These are phyloP conservation scores for Glaucomys volans DNA, from an alignment of 2,113 vertebrate species.

Conservation along the genomic window DNA sequence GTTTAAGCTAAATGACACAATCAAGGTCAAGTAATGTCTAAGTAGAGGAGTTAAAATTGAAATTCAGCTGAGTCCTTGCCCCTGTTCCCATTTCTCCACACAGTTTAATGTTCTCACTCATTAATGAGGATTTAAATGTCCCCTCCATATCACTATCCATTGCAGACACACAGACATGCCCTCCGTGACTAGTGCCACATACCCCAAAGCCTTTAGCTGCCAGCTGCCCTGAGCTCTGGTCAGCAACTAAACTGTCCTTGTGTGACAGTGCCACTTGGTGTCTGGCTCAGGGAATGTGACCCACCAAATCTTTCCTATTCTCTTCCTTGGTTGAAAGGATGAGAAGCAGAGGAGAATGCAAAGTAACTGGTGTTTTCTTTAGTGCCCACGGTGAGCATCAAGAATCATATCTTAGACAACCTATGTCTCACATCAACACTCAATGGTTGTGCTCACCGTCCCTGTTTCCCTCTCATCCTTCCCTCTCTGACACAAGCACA, in stretches of 20 bases:
- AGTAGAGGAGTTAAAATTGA: not conserved
- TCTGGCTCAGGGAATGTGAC: not conserved
- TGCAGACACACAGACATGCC: not conserved
- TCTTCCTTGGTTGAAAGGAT: not conserved
- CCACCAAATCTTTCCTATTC: not conserved
- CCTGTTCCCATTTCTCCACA: not conserved
- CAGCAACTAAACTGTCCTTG: not conserved
- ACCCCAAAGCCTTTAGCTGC: not conserved
- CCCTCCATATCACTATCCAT: not conserved
- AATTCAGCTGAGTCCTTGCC: not conserved
- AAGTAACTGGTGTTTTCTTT: not conserved
- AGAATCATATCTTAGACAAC: not conserved
- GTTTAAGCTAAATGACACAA: slow-evolving; percentile 1
- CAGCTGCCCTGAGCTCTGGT: not conserved
- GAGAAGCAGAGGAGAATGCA: not conserved
- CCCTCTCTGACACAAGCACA: not conserved
- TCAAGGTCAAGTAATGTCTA: not conserved
- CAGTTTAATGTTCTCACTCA: not conserved
- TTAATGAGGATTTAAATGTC: not conserved
- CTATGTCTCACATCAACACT: not conserved
- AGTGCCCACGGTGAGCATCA: not conserved
- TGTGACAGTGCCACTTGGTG: not conserved
- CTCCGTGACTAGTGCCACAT: not conserved
- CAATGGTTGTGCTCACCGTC: not conserved
- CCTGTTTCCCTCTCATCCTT: not conserved